Evolutionary conservation across 2,797 vertebrate species (phyloP).

Genomic region (Sebastes elongatus): DNA sequence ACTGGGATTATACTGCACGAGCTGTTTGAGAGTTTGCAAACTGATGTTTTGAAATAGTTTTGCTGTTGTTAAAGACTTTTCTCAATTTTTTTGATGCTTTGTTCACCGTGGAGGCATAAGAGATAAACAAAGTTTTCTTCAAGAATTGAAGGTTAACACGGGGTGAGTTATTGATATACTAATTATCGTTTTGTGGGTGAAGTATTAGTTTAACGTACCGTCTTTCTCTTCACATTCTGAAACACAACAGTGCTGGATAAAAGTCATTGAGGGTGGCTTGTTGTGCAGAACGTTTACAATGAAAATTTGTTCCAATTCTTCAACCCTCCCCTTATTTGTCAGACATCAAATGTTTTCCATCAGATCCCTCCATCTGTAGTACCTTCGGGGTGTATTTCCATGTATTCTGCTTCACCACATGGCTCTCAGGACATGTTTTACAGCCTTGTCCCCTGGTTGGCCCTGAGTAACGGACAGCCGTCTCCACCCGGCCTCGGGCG

Average conservation of each 20-base stretch:
- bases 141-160: too few relatives aligned
- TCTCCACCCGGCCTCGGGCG: slow-evolving; percentile 53
- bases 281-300: not conserved
- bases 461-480: slow-evolving; percentile 48
- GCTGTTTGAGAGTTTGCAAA: too few relatives aligned
- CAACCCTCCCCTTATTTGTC: not conserved
- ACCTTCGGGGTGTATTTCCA: not conserved
- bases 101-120: not conserved
- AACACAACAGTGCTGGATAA: rapidly evolving
- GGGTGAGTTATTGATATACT: too few relatives aligned
- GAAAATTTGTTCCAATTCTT: not conserved
- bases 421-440: slow-evolving; percentile 13
- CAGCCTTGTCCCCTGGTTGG: slow-evolving; percentile 14
- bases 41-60: too few relatives aligned
- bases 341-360: not conserved
- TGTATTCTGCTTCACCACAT: not conserved
- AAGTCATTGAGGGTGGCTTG: too few relatives aligned
- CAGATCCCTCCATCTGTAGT: not conserved
- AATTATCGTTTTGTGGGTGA: not conserved
- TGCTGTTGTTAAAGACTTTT: too few relatives aligned
- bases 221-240: not conserved
- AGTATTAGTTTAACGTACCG: rapidly evolving
- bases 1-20: too few relatives aligned
- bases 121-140: too few relatives aligned
- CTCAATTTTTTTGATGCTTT: not conserved